phyloP scores from a whole-genome alignment of 2,113 vertebrate genomes.

The Epinephelus cyanopodus region DNA sequence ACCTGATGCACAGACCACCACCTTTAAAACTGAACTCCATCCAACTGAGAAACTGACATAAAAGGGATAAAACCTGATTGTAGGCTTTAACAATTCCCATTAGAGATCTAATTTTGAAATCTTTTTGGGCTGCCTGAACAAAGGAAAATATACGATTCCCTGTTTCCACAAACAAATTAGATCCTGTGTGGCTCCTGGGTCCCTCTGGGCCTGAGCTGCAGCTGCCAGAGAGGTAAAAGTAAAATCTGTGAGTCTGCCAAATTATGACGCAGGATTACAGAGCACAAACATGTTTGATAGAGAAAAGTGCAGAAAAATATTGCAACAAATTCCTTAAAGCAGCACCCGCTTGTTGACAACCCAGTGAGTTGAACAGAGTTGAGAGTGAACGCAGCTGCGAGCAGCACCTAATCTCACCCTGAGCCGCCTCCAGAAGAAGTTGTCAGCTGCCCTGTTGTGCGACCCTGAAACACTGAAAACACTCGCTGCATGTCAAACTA shows the following conservation, averaged over 20 bases:
- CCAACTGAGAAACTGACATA: constrained; percentile 5
- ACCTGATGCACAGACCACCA: not conserved
- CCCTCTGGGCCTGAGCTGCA: constrained; percentile 24
- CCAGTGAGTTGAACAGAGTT: constrained; percentile 5
- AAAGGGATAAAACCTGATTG: not conserved
- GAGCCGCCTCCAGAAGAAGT: constrained; percentile 5
- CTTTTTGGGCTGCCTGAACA: constrained; percentile 18
- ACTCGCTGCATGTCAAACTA: constrained; percentile 51
- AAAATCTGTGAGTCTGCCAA: constrained; percentile 28
- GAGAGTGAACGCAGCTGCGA: not conserved
- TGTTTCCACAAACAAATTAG: constrained; percentile 36
- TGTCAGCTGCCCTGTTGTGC: constrained; percentile 18
- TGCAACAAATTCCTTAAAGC: constrained; percentile 27
- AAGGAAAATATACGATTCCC: constrained; percentile 19
- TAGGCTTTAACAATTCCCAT: not conserved
- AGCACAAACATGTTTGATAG: not conserved
- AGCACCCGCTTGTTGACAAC: constrained; percentile 27
- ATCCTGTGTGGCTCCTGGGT: constrained; percentile 18
- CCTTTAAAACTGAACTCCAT: constrained; percentile 1
- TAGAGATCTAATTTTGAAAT: not conserved
- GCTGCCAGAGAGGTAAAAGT: constrained; percentile 25
- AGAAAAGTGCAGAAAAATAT: not conserved
- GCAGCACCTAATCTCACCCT: not conserved
- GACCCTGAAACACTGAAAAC: constrained; percentile 25
- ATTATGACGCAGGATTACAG: constrained; percentile 12